Percentiles rank a stretch among this genome's conserved stretches.
Evolutionary conservation across 2,797 vertebrate genomes (phyloP).

Genomic region (Dendrocincla tyrannina): DNA sequence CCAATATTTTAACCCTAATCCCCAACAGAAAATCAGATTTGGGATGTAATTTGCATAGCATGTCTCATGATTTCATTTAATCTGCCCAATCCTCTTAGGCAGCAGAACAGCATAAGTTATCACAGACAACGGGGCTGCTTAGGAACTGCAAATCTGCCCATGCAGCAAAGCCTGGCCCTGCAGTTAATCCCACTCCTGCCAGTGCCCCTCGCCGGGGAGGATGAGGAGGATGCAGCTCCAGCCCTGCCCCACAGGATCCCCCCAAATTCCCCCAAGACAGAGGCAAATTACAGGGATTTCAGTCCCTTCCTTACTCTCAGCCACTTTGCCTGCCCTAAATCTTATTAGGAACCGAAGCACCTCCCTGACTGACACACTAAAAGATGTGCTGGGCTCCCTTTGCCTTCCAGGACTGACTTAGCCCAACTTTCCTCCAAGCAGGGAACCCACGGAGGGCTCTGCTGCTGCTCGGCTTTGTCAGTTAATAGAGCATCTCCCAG

Average conservation of each 20-base stretch:
- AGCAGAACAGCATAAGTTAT: constrained; percentile 78
- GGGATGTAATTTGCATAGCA: constrained; percentile 87
- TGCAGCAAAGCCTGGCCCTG: background rate
- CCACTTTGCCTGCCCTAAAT: background rate
- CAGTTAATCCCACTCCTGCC: background rate
- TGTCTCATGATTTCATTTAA: constrained; percentile 87
- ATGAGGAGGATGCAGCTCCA: background rate
- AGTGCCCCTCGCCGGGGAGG: fast-evolving
- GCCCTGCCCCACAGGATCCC: fast-evolving
- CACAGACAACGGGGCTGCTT: constrained; percentile 60
- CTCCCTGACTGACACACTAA: fast-evolving
- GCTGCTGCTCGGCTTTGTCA: background rate
- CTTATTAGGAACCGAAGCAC: fast-evolving
- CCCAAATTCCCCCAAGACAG: background rate
- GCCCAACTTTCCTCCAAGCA: background rate
- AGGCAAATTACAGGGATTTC: fast-evolving
- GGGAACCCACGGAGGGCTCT: background rate
- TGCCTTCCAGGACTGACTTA: background rate
- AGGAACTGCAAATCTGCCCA: background rate
- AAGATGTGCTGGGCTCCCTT: fast-evolving
- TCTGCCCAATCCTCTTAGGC: constrained; percentile 81
- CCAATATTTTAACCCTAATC: constrained; percentile 15
- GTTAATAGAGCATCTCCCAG: background rate
- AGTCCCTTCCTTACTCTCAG: background rate
- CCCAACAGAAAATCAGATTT: constrained; percentile 78